Conservation (phyloP, 2,797 vertebrate genomes). For the Sciaenops ocellatus region DNA sequence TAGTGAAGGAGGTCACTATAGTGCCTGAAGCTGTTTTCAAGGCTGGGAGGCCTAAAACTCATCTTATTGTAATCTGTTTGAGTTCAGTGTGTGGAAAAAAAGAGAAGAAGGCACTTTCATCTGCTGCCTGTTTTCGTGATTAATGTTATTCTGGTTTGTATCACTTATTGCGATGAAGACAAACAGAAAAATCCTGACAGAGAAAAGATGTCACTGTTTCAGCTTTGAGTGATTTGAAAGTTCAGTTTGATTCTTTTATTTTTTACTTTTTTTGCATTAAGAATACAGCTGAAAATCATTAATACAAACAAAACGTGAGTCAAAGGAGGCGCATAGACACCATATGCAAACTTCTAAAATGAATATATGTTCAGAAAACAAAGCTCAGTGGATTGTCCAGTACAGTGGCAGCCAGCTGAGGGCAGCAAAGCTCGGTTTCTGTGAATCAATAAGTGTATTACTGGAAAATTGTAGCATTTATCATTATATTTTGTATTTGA, state of each 20-base stretch:
- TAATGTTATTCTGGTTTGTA: constrained; percentile 40
- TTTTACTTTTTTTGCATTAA: not conserved
- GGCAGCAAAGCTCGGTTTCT: constrained; percentile 47
- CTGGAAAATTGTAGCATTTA: not conserved
- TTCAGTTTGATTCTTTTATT: constrained; percentile 5
- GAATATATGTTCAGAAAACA: too few species aligned
- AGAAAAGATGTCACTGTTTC: not conserved
- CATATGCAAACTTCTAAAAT: not conserved
- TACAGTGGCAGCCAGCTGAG: constrained; percentile 33
- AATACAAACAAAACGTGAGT: not conserved
- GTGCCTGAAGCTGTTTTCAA: constrained; percentile 28
- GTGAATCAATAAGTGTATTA: not conserved
- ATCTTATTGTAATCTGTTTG: constrained; percentile 4
- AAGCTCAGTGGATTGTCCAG: rapidly evolving
- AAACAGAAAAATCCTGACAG: not conserved
- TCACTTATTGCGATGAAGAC: constrained; percentile 7
- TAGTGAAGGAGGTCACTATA: not conserved
- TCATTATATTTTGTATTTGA: not conserved
- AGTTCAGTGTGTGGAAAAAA: constrained; percentile 9
- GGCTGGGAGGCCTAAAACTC: constrained; percentile 4
- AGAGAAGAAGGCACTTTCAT: constrained; percentile 8
- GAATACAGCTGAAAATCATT: constrained; percentile 25
- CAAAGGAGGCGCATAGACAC: not conserved
- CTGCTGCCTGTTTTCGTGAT: constrained; percentile 10
- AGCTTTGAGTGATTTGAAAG: not conserved